A percentile compares a stretch with the other conserved stretches of the same genome.
Evolutionary conservation across 2,888 invertebrate species (phyloP).

Genomic region (Vanessa cardui): DNA sequence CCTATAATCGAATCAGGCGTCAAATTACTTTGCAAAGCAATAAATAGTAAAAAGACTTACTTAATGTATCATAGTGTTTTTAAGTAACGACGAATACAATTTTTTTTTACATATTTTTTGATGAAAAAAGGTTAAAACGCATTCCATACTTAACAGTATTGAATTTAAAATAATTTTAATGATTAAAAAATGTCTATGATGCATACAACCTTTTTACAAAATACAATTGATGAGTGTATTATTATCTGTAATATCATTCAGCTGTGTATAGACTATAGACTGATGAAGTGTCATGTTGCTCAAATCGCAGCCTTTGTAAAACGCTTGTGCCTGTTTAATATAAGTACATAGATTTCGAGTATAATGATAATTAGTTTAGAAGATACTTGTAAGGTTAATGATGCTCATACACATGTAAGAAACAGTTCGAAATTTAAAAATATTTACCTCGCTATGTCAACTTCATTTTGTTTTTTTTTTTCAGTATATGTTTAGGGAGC

Average conservation of each 20-base stretch:
- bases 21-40: too few species aligned
- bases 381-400: neutral
- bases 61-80: neutral
- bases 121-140: too few species aligned
- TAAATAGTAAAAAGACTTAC: neutral
- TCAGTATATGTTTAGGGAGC: too few species aligned
- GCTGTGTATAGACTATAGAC: slow-evolving; percentile 37
- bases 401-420: neutral
- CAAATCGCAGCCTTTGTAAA: slow-evolving; percentile 64
- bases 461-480: too few species aligned
- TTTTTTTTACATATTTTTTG: too few species aligned
- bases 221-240: neutral
- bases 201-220: neutral
- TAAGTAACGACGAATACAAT: too few species aligned
- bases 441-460: neutral
- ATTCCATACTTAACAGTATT: too few species aligned
- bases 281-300: slow-evolving; percentile 48
- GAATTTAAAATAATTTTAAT: too few species aligned
- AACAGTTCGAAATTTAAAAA: neutral
- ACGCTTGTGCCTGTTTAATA: slow-evolving; percentile 73
- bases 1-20: too few species aligned
- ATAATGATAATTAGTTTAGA: slow-evolving; percentile 12
- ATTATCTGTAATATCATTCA: neutral
- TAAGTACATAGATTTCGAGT: slow-evolving; percentile 19
- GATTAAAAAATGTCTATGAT: neutral